phyloP scores from a whole-genome alignment of 2,797 vertebrate genomes.

The Clamator glandarius region DNA sequence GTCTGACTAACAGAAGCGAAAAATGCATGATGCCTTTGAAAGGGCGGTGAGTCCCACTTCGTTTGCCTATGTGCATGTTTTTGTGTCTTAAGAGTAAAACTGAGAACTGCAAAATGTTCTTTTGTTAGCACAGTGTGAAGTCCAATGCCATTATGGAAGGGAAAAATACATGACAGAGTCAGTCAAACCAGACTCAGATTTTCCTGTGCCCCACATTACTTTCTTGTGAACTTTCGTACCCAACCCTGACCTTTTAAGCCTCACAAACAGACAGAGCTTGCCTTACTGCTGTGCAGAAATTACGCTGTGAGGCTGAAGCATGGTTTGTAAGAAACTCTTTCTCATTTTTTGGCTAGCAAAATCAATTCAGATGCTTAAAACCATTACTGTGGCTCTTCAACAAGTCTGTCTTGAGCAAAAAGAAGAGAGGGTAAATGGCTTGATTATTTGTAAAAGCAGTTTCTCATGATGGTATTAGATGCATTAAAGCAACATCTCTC shows the following conservation, averaged over 20 bases:
- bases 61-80: not conserved
- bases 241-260: not conserved
- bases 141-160: not conserved
- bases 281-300: not conserved
- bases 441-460: not conserved
- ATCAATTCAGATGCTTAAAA: not conserved
- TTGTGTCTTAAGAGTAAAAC: not conserved
- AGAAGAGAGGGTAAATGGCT: not conserved
- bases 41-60: not conserved
- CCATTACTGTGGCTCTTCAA: not conserved
- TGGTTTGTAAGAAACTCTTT: not conserved
- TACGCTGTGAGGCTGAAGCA: not conserved
- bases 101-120: not conserved
- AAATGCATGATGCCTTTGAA: not conserved
- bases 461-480: not conserved
- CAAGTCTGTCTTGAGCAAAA: not conserved
- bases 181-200: not conserved
- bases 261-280: not conserved
- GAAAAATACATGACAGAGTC: not conserved
- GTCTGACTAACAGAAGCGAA: not conserved
- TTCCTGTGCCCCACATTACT: not conserved
- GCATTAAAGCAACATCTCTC: not conserved
- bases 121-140: not conserved
- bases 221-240: slow-evolving; percentile 41
- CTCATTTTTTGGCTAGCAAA: not conserved